Conservation (phyloP, 2,797 vertebrate species). For the Rousettus madagascariensis region DNA sequence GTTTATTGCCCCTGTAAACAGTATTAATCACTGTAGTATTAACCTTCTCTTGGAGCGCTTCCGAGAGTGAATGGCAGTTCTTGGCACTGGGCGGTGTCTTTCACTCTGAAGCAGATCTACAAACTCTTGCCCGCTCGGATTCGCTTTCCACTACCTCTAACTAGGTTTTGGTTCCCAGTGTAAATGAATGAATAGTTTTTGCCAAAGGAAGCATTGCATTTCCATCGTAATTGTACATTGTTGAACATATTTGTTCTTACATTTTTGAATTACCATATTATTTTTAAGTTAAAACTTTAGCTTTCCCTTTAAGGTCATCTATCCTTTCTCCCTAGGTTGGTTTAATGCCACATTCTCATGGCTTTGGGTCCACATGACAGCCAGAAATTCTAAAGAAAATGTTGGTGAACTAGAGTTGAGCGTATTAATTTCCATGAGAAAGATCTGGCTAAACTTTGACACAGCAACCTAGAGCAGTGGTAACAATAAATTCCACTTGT, state of each 20-base stretch:
- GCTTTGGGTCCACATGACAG: background rate
- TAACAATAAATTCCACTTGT: background rate
- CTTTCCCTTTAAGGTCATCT: background rate
- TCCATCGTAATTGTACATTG: background rate
- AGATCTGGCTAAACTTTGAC: background rate
- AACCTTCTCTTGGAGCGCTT: slow-evolving; percentile 49
- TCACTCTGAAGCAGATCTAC: background rate
- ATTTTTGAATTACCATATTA: background rate
- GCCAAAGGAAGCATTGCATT: background rate
- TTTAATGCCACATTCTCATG: background rate
- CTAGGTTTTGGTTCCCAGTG: background rate
- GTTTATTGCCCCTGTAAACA: slow-evolving; percentile 64
- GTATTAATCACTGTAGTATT: slow-evolving; percentile 39
- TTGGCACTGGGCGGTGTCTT: slow-evolving; percentile 13
- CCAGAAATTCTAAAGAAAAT: background rate
- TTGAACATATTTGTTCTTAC: background rate
- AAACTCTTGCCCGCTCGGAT: background rate
- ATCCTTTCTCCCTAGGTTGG: background rate
- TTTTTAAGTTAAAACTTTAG: background rate
- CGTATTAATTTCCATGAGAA: background rate
- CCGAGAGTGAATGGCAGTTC: slow-evolving; percentile 36
- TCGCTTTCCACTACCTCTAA: background rate
- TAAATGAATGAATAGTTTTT: background rate
- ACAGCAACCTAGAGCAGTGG: background rate
- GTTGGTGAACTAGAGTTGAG: background rate